Evolutionary conservation across 2,797 vertebrate genomes (phyloP).

Genomic region (Lates japonicus): DNA sequence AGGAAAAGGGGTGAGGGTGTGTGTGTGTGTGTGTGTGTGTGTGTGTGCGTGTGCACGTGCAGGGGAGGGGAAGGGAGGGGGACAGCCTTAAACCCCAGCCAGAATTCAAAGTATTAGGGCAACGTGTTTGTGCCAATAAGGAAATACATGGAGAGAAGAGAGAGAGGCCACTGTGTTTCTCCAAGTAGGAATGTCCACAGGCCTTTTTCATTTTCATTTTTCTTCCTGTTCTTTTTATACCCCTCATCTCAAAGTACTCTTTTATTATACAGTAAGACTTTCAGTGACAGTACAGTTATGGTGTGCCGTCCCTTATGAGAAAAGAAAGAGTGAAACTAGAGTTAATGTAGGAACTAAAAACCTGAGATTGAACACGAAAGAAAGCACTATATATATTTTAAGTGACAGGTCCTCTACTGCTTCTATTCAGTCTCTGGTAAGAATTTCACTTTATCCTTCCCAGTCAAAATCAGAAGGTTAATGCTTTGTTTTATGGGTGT

Average conservation of each 20-base stretch:
- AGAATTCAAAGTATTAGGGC: slow-evolving; percentile 77
- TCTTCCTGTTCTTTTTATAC: slow-evolving; percentile 44
- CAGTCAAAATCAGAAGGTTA: background rate
- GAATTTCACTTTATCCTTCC: background rate
- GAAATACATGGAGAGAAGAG: slow-evolving; percentile 64
- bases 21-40: slow-evolving; percentile 18
- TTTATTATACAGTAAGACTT: slow-evolving; percentile 37
- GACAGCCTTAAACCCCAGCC: slow-evolving; percentile 30
- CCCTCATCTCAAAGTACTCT: slow-evolving; percentile 39
- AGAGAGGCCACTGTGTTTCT: slow-evolving; percentile 49
- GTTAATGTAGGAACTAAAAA: slow-evolving; percentile 34
- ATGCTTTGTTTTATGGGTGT: background rate
- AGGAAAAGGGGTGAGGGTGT: slow-evolving; percentile 51
- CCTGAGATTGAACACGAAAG: slow-evolving; percentile 18
- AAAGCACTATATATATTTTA: background rate
- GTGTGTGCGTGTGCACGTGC: background rate
- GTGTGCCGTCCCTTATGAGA: slow-evolving; percentile 21
- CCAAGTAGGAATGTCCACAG: slow-evolving; percentile 72
- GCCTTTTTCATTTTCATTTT: slow-evolving; percentile 61
- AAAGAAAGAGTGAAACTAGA: background rate
- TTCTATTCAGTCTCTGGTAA: background rate
- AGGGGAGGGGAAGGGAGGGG: background rate
- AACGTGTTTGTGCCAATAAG: slow-evolving; percentile 64
- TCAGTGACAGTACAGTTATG: slow-evolving; percentile 28
- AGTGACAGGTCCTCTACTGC: background rate